Conservation (phyloP, 2,113 vertebrate species). For the Nothocercus nigrocapillus region DNA sequence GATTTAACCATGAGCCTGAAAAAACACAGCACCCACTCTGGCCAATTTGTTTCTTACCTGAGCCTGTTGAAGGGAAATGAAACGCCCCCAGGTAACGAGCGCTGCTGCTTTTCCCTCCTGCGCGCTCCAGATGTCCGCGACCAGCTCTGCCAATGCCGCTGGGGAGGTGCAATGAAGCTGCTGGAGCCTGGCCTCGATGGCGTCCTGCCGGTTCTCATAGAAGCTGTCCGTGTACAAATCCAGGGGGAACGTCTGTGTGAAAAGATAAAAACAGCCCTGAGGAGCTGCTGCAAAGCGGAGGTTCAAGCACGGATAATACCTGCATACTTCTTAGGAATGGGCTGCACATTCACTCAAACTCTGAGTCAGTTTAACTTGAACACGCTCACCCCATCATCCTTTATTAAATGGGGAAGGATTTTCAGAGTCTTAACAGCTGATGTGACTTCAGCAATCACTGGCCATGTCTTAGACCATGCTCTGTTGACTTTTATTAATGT, state of each 20-base stretch:
- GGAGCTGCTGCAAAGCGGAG: not conserved
- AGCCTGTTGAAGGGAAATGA: constrained; percentile 88
- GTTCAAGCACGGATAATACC: not conserved
- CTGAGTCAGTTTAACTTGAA: not conserved
- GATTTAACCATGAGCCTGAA: rapidly evolving
- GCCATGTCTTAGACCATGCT: not conserved
- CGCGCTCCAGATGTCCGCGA: constrained; percentile 83
- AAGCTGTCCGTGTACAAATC: constrained; percentile 94
- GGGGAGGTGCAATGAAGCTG: constrained; percentile 77
- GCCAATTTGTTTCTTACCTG: constrained; percentile 80
- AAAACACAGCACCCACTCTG: not conserved
- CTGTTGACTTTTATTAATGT: not conserved
- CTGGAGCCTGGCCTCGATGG: constrained; percentile 82
- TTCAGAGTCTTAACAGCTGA: not conserved
- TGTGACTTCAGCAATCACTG: not conserved
- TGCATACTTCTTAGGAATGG: not conserved
- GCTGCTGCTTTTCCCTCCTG: constrained; percentile 86
- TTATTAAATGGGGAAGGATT: not conserved
- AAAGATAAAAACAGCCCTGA: not conserved
- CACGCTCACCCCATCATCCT: not conserved
- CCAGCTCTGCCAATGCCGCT: constrained; percentile 76
- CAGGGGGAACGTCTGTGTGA: constrained; percentile 83
- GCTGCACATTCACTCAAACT: not conserved
- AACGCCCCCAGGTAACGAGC: constrained; percentile 90
- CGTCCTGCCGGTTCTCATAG: constrained; percentile 83